These are phyloP conservation scores for Macropis europaea DNA, from an alignment of 2,888 invertebrate species.

Conservation along the genomic window DNA sequence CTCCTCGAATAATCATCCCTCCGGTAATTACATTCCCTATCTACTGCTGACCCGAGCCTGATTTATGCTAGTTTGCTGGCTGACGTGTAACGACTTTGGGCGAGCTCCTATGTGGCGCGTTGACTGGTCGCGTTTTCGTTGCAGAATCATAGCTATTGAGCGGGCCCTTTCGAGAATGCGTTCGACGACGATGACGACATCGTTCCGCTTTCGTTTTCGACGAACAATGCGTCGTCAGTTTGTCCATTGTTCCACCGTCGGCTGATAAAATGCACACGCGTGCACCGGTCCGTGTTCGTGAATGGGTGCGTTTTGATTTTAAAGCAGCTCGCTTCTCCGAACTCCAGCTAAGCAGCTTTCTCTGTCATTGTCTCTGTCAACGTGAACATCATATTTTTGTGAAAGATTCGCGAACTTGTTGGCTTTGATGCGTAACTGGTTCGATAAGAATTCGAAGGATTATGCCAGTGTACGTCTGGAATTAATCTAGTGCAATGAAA, in stretches of 20 bases:
- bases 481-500: no score
- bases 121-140: constrained; percentile 21
- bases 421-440: no score
- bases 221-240: constrained; percentile 30
- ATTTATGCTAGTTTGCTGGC: constrained; percentile 63
- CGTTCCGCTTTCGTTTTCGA: constrained; percentile 8
- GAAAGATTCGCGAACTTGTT: no score
- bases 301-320: constrained; percentile 11
- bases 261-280: constrained; percentile 16
- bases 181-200: not conserved
- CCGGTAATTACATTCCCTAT: constrained; percentile 65
- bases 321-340: not conserved
- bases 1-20: constrained; percentile 67
- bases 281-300: not conserved
- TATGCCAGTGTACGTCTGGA: no score
- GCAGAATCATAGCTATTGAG: constrained; percentile 21
- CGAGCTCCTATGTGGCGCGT: constrained; percentile 9
- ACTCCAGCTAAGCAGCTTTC: no score
- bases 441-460: no score
- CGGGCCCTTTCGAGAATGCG: constrained; percentile 11
- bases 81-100: constrained; percentile 54
- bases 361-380: no score
- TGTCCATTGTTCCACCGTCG: constrained; percentile 26
- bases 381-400: no score
- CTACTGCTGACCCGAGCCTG: constrained; percentile 66